Evolutionary conservation across 2,888 invertebrate genomes (phyloP).

Genomic region (Hirtodrosophila trivittata): DNA sequence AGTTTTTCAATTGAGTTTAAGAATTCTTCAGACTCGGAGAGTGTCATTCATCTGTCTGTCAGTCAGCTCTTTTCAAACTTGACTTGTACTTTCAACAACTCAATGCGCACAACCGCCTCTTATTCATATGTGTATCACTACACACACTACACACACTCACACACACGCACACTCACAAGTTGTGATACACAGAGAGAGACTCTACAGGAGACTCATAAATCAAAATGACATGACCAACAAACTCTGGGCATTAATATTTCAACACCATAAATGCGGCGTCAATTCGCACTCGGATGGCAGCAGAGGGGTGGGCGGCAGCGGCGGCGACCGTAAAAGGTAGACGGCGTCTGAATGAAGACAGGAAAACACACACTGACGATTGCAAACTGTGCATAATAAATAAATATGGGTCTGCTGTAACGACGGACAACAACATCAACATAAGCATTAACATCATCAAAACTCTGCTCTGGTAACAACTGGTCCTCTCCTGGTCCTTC

Average conservation of each 20-base stretch:
- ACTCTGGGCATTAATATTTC: conserved; percentile 80
- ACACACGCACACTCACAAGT: no score
- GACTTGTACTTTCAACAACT: conserved; percentile 64
- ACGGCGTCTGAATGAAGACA: conserved; percentile 33
- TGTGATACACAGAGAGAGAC: conserved; percentile 19
- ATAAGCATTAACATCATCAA: no score
- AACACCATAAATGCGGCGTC: conserved; percentile 80
- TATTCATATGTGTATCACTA: no score
- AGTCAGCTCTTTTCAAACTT: conserved; percentile 22
- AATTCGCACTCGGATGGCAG: conserved; percentile 70
- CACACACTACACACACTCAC: no score
- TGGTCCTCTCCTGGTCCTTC: no score
- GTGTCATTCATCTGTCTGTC: conserved; percentile 41
- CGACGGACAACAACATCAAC: conserved; percentile 46
- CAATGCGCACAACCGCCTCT: conserved; percentile 51
- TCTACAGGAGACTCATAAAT: conserved; percentile 65
- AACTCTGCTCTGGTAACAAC: neutral
- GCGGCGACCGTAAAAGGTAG: neutral
- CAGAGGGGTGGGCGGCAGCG: neutral
- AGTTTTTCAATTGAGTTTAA: no score
- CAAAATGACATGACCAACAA: conserved; percentile 77
- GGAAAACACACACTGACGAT: conserved; percentile 57
- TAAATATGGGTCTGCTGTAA: conserved; percentile 65
- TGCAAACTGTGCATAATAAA: conserved; percentile 76
- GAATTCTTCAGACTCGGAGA: no score